Evolutionary conservation across 1,140 invertebrate genomes (phyloP), one percentile per base, ranked within the genome.

Genomic region (Calosoma granatense): DNA sequence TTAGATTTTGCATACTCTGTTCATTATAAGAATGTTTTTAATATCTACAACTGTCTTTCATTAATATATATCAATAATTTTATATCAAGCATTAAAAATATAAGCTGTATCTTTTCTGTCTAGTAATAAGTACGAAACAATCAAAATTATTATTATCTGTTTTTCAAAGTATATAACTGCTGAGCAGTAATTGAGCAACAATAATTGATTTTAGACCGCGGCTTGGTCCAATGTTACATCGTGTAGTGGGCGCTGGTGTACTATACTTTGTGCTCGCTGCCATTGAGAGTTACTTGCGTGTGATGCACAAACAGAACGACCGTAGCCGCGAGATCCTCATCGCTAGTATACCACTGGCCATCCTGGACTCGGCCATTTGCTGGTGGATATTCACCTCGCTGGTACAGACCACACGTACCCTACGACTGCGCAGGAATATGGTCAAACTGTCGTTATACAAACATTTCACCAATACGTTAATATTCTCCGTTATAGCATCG

Each of bases 381-480:
- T 83, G 86, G 78, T 86, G 91, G 91, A 91, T 93, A 65, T 92
- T 92, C 73, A 86, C 87, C 1, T 88, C 86, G n/a, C 76, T 97
- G 15, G 83, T 93, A 9, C 85, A 90, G 66, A 97, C 94, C 1
- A 95, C 89, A 51, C 74, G 92, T 57, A 93, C 92, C 6, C 75
- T 97, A 53, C 77, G 91, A 63, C 75, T 97, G 55, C 73, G 93
- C 62, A 80, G 85, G 80, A 91, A 92, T 73, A 76, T 90, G 66
- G 87, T 95, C 56, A 97, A 97, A 74, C 73, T 96, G n/a, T 79
- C 84, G 14, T 72, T 97, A 36, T 97, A 96, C 74, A 79, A 84
- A 62, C 90, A 96, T 74, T 97, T 97, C 72, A 95, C 92, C 23
- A 95, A 95, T 74, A 92, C 90, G 12, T 77, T 97, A 56, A 87